Percentiles rank a stretch among this genome's conserved stretches.
Evolutionary conservation across 2,797 vertebrate genomes (phyloP).

Genomic region (Sciurus carolinensis): DNA sequence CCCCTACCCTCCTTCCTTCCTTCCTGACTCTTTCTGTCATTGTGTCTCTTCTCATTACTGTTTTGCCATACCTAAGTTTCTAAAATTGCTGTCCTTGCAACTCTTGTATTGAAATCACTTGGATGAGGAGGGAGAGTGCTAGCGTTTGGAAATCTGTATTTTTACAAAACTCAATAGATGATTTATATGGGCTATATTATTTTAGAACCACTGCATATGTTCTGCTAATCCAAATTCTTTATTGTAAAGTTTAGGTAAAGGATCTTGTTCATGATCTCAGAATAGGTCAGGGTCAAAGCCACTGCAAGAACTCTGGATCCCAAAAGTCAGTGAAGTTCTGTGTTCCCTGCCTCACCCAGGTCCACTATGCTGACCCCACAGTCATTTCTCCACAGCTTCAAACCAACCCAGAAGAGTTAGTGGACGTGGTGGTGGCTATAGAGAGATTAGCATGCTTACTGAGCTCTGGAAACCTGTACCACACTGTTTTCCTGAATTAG

Average conservation of each 20-base stretch:
- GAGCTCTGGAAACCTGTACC: neutral
- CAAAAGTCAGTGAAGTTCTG: neutral
- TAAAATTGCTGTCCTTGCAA: neutral
- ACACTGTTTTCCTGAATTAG: constrained; percentile 28
- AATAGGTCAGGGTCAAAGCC: neutral
- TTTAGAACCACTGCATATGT: neutral
- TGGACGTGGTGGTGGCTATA: neutral
- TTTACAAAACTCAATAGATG: neutral
- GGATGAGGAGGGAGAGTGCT: neutral
- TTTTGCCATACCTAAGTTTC: neutral
- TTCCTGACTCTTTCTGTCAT: neutral
- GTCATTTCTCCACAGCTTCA: neutral
- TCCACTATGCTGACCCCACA: neutral
- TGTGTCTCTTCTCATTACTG: neutral
- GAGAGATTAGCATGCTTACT: constrained; percentile 6
- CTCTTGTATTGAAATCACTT: neutral
- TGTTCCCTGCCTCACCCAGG: neutral
- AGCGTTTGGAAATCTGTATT: neutral
- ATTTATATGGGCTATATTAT: neutral
- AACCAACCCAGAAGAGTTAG: neutral
- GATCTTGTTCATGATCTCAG: neutral
- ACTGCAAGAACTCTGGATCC: neutral
- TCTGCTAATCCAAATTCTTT: neutral
- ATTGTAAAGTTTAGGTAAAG: neutral
- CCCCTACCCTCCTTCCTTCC: neutral